Base-by-base conservation (phyloP, 1,140 invertebrate species). In the Frieseomelitta varia region DNA sequence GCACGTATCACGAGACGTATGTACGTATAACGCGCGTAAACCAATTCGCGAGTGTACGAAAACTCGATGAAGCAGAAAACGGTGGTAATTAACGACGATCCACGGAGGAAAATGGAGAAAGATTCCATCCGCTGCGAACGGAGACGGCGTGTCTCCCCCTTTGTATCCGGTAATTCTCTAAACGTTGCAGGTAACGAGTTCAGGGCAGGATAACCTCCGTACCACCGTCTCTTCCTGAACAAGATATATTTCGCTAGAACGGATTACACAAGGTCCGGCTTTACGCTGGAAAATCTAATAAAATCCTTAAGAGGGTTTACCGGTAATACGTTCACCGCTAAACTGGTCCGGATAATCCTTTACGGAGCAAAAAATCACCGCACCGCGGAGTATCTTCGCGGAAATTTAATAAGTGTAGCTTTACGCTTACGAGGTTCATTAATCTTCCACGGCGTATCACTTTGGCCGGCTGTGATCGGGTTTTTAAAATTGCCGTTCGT, bases 291-390 rank as follows among this genome's bases (percentile, higher is more conserved):
- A 85, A 88, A 88, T 88, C 87, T 88, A 88, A 88, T 88, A 88
- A 88, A 88, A 85, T 88, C 87, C 87, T 82, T 88, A 88, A 88
- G 84, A 88, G 83, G 87, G 85, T 77, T 88, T 88, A 88, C 87
- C 87, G 81, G 87, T 88, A 88, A 88, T 88, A 88, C 87, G 79
- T 69, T 81, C 71, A 81, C 87, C 87, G 87, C 84, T 87, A 87
- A 84, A 74, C 77, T 88, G 86, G 56, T 63, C 71, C 53, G 58
- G 75, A 88, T 88, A 79, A 88, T 84, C 68, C 56, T 72, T 79
- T n/a, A 63, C 34, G 74, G 76, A 71, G 51, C 76, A 84, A 84
- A 84, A 84, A 84, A 79, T 73, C 58, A 56, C 2, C 82, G 58
- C 61, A 78, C 56, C 67, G 27, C 82, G 53, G 39, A 79, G 56